Evolutionary conservation across 2,888 invertebrate species (phyloP), one percentile per base, ranked within the genome.

Genomic region (Andrena praecox): DNA sequence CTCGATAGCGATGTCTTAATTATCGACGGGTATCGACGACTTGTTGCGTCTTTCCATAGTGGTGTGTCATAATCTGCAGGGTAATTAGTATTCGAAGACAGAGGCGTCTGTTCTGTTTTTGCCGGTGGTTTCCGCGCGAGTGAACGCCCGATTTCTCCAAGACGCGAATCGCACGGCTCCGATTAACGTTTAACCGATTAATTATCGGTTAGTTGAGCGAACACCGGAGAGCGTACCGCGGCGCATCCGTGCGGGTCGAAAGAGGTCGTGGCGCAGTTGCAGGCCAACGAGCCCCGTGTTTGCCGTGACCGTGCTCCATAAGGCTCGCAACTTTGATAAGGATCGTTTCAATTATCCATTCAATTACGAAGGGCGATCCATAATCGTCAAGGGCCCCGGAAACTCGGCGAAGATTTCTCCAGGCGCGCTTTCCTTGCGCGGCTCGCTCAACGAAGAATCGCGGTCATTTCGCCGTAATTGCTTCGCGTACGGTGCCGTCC

Each of bases 291-390:
- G 90, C 70, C 78, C 88, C 82, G 89, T 87, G 88, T 91, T 91
- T 91, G 89, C 87, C 91, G 91, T 91, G 91, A 89, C 90, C 91
- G 84, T 89, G 84, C 85, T 84, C 89, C 91, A 89, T 91, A 91
- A 91, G 90, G 89, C 86, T 88, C 78, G 82, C 80, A 82, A 84
- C 86, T 84, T 82, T 87, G 91, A 91, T 91, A 91, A 91, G 86
- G 86, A 91, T 91, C 91, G 87, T 89, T 91, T 91, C 91, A 91
- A 91, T 91, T 91, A 91, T 89, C 90, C 89, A 90, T 91, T 91
- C 91, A 91, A 91, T 91, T 91, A 91, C 90, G 76, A 73, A 67
- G 48, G 56, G 71, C 80, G 72, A 88, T 88, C 77, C 82, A 84
- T 87, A 87, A 86, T 87, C 82, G 85, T 80, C 82, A 79, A 80